A percentile compares a stretch with the other conserved stretches of the same genome.
Evolutionary conservation across 1,140 invertebrate genomes (phyloP).

Genomic region (Dendroctonus valens): DNA sequence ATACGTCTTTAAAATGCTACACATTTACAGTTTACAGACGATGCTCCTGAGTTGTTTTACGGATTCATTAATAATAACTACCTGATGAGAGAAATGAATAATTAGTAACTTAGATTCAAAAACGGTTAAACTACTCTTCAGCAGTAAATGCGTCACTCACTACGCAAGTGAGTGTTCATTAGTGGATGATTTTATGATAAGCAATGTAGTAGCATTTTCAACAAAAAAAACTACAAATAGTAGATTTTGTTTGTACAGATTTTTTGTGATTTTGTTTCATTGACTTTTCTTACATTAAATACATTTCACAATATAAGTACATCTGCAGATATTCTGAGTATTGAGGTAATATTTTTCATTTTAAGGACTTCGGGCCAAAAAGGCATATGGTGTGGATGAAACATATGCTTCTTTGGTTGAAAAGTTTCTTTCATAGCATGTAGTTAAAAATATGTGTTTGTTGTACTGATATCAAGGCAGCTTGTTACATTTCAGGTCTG

Average conservation of each 20-base stretch:
- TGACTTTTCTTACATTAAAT: constrained; percentile 45
- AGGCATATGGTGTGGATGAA: background rate
- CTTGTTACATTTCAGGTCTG: constrained; percentile 45
- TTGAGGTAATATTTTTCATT: constrained; percentile 51
- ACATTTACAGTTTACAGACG: background rate
- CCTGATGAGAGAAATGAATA: background rate
- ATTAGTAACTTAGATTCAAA: no score
- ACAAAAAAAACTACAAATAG: background rate
- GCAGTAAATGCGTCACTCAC: background rate
- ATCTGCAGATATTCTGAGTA: constrained; percentile 52
- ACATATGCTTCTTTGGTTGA: constrained; percentile 10
- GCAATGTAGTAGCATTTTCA: no score
- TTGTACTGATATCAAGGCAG: constrained; percentile 53
- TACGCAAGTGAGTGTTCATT: no score
- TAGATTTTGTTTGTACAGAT: constrained; percentile 14
- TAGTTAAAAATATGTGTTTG: constrained; percentile 45
- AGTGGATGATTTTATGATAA: no score
- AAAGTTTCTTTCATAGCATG: constrained; percentile 37
- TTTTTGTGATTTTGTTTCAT: constrained; percentile 16
- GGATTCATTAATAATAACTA: no score
- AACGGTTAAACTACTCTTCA: no score
- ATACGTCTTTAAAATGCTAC: constrained; percentile 19
- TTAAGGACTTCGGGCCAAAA: constrained; percentile 23
- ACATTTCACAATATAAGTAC: constrained; percentile 53
- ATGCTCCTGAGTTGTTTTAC: background rate